Conservation (phyloP, 2,797 vertebrate genomes). For the Danio choprae region DNA sequence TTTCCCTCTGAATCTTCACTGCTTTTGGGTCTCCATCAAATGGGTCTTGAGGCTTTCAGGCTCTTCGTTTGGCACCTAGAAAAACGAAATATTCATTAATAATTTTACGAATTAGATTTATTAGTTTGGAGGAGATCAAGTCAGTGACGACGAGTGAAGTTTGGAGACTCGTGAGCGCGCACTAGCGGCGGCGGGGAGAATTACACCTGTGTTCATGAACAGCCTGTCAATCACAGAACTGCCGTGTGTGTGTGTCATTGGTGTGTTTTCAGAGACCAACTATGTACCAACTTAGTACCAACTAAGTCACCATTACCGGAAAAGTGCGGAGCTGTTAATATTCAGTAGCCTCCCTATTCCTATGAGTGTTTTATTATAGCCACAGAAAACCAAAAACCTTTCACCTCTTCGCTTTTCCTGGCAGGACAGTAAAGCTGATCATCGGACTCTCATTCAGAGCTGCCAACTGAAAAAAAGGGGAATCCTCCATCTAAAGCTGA, state of each 20-base stretch:
- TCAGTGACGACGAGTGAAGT: background rate
- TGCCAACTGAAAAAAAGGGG: slow-evolving; percentile 51
- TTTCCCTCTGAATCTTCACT: slow-evolving; percentile 77
- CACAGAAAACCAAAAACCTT: slow-evolving; percentile 8
- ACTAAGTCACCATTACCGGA: too few relatives aligned
- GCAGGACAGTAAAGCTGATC: background rate
- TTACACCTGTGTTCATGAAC: slow-evolving; percentile 19
- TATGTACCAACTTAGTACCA: too few relatives aligned
- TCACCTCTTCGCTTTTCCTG: slow-evolving; percentile 6
- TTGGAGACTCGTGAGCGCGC: background rate
- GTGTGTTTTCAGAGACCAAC: too few relatives aligned
- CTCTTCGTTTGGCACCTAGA: slow-evolving; percentile 79
- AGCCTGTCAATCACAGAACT: too few relatives aligned
- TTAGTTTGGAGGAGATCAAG: background rate
- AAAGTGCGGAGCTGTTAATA: too few relatives aligned
- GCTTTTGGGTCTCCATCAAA: slow-evolving; percentile 63
- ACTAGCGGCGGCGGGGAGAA: slow-evolving; percentile 35
- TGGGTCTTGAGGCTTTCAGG: slow-evolving; percentile 81
- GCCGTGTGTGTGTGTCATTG: too few relatives aligned
- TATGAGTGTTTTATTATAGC: slow-evolving; percentile 24
- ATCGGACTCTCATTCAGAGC: slow-evolving; percentile 16
- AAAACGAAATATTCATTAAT: slow-evolving; percentile 60
- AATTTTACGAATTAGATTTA: background rate
- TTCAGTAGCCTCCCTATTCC: background rate
- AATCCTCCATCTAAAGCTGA: slow-evolving; percentile 45